Conservation (phyloP, 64 coral and sea anemone species). For the Dendrophyllia cribrosa region DNA sequence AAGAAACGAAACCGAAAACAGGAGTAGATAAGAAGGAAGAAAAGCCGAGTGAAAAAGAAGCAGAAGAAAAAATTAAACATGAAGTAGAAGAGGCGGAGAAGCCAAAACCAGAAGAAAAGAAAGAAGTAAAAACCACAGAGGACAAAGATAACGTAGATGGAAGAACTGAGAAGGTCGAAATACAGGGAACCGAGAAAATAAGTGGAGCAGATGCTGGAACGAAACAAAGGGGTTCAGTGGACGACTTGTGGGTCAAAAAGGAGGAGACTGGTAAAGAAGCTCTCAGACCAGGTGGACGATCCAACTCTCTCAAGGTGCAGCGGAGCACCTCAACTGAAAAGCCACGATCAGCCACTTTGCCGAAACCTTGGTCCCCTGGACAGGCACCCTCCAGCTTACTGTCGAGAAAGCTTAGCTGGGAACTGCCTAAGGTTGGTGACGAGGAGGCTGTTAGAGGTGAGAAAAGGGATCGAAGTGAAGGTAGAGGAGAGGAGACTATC, state of each 20-base stretch:
- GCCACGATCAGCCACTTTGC: conserved; percentile 57
- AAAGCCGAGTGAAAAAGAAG: neutral
- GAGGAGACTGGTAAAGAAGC: neutral
- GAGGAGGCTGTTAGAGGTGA: neutral
- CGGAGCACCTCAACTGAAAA: conserved; percentile 26
- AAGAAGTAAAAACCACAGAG: neutral
- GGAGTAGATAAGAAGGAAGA: neutral
- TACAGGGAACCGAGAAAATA: neutral
- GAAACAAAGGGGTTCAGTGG: neutral
- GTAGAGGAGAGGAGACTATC: neutral
- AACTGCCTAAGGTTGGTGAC: neutral
- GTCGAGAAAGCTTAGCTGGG: conserved; percentile 61
- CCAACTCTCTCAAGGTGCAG: conserved; percentile 24
- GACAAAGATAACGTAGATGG: neutral
- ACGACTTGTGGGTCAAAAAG: conserved; percentile 14
- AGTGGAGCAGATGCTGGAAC: neutral
- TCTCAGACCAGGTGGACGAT: conserved; percentile 33
- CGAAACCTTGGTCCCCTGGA: conserved; percentile 68
- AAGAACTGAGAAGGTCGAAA: neutral
- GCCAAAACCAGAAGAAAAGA: neutral
- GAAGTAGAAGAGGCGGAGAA: neutral
- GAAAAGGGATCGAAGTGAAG: neutral
- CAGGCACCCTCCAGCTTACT: conserved; percentile 9
- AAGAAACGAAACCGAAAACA: neutral
- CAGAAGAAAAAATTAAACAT: neutral